Percentiles rank a stretch among this genome's conserved stretches.
Conservation (phyloP, 2,113 vertebrate genomes). For the Tonatia bakeri region DNA sequence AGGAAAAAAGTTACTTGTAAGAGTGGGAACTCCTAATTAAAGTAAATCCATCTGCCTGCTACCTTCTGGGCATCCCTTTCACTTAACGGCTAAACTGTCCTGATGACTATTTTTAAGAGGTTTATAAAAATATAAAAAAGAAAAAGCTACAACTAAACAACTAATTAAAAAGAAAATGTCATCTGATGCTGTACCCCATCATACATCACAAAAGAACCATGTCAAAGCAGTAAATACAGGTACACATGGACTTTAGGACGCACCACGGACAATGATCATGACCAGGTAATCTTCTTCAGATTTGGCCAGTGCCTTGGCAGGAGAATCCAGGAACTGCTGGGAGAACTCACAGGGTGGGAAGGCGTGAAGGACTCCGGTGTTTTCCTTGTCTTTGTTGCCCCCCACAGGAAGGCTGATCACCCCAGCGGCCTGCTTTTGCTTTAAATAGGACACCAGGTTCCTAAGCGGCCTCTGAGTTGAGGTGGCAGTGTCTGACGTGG, state of each 20-base stretch:
- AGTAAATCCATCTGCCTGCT: constrained; percentile 73
- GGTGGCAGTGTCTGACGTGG: constrained; percentile 83
- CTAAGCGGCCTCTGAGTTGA: constrained; percentile 97
- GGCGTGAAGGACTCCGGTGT: constrained; percentile 97
- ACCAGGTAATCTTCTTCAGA: constrained; percentile 99
- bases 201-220: constrained; percentile 90
- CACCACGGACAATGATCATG: constrained; percentile 99
- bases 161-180: constrained; percentile 81
- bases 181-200: constrained; percentile 90
- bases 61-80: constrained; percentile 66
- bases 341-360: constrained; percentile 99
- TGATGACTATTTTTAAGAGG: constrained; percentile 75
- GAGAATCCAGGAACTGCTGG: constrained; percentile 98
- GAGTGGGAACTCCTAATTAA: constrained; percentile 71
- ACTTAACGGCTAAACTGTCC: constrained; percentile 71
- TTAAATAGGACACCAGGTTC: constrained; percentile 99
- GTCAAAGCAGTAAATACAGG: constrained; percentile 85
- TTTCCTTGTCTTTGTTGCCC: constrained; percentile 98
- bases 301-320: constrained; percentile 98
- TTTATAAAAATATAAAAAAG: constrained; percentile 77
- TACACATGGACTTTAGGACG: constrained; percentile 89
- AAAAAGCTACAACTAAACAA: constrained; percentile 81
- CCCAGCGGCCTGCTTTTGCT: constrained; percentile 99
- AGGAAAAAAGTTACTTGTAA: constrained; percentile 69
- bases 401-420: constrained; percentile 99